These are phyloP conservation scores for Drosophila sp. DNA, from an alignment of 1,140 invertebrate species.

Conservation along the genomic window DNA sequence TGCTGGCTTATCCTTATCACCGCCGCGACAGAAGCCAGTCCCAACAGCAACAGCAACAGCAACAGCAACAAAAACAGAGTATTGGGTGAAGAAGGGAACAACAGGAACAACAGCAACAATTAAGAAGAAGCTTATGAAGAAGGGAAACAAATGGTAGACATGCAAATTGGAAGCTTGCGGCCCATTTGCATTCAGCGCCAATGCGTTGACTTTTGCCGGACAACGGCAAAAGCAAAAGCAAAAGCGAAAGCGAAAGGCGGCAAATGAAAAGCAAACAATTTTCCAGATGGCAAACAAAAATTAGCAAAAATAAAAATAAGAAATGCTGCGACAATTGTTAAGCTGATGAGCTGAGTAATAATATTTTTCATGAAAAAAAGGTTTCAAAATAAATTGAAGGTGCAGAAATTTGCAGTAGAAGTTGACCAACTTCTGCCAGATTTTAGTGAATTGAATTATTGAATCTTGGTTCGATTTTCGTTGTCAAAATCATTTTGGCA, in stretches of 20 bases:
- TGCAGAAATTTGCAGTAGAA: not conserved
- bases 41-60: conserved; percentile 24
- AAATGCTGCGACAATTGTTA: conserved; percentile 37
- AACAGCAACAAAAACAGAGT: conserved; percentile 21
- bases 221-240: conserved; percentile 32
- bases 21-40: conserved; percentile 44
- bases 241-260: conserved; percentile 16
- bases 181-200: conserved; percentile 76
- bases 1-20: conserved; percentile 69
- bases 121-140: not conserved
- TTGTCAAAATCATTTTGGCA: too few species aligned
- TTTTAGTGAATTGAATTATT: conserved; percentile 3
- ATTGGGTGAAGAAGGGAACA: not conserved
- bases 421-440: not conserved
- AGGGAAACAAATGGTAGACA: conserved; percentile 48
- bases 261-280: conserved; percentile 54
- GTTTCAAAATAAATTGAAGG: conserved; percentile 1
- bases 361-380: not conserved
- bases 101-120: conserved; percentile 5
- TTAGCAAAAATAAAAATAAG: conserved; percentile 26
- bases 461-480: not conserved
- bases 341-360: conserved; percentile 25
- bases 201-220: conserved; percentile 77
- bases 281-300: conserved; percentile 44
- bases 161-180: conserved; percentile 67